Percentiles rank a stretch among this genome's conserved stretches.
These are phyloP conservation scores for Elmis aenea DNA, from an alignment of 2,888 invertebrate genomes.

Conservation along the genomic window DNA sequence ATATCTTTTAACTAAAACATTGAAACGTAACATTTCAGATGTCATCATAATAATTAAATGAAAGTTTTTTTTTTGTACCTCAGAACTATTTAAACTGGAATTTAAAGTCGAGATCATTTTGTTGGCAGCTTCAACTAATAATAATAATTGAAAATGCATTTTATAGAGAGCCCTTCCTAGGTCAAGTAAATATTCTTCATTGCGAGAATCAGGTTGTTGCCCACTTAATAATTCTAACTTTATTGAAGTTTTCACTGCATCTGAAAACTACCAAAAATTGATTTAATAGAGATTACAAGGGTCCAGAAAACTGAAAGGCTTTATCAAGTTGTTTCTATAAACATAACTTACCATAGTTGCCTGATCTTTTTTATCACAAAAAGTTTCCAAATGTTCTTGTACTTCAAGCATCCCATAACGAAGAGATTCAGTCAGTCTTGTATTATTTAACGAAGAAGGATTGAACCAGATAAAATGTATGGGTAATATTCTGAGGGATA, in stretches of 20 bases:
- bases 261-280: constrained; percentile 63
- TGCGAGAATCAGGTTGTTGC: constrained; percentile 52
- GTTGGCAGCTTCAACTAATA: constrained; percentile 83
- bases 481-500: constrained; percentile 59
- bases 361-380: constrained; percentile 86
- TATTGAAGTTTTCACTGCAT: constrained; percentile 75
- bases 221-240: constrained; percentile 69
- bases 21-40: not conserved
- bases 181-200: constrained; percentile 72
- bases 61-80: too few relatives aligned
- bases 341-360: constrained; percentile 73
- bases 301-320: not conserved
- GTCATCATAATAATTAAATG: not conserved
- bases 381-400: constrained; percentile 93
- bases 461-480: constrained; percentile 88
- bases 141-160: constrained; percentile 84
- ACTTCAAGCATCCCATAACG: constrained; percentile 88
- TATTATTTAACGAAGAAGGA: constrained; percentile 65
- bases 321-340: not conserved
- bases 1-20: constrained; percentile 55
- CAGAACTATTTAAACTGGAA: constrained; percentile 54
- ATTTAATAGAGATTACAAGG: constrained; percentile 6
- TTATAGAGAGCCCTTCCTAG: constrained; percentile 85
- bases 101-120: constrained; percentile 71
- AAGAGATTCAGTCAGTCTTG: constrained; percentile 73